Conservation (phyloP, 2,113 vertebrate genomes). For the Menura novaehollandiae region DNA sequence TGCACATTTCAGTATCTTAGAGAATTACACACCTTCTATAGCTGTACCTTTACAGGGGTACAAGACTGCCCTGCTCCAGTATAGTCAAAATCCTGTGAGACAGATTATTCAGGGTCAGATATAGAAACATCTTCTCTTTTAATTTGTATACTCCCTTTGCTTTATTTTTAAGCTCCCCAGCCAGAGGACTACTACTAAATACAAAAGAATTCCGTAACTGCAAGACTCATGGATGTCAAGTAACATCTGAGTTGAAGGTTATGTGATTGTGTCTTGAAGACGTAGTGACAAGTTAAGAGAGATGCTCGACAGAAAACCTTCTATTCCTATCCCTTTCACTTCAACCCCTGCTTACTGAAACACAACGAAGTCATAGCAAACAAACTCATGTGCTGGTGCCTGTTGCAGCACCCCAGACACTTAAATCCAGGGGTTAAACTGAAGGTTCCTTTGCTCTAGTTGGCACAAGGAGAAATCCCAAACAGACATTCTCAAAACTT, state of each 20-base stretch:
- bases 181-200: background rate
- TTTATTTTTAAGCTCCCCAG: background rate
- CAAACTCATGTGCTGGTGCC: background rate
- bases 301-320: background rate
- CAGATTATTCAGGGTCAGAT: background rate
- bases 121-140: background rate
- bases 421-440: too few species aligned
- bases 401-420: too few species aligned
- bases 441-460: too few species aligned
- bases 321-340: background rate
- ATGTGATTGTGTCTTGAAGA: background rate
- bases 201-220: background rate
- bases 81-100: background rate
- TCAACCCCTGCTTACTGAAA: background rate
- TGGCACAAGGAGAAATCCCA: too few species aligned
- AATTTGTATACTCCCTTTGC: background rate
- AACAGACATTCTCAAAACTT: too few species aligned
- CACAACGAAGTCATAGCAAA: background rate
- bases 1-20: background rate
- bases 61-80: background rate
- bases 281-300: background rate
- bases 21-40: background rate
- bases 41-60: background rate
- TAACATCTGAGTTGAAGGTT: background rate
- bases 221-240: background rate